Percentiles rank a stretch among this genome's conserved stretches.
Conservation (phyloP, 2,113 vertebrate species). For the Siniperca knerii region DNA sequence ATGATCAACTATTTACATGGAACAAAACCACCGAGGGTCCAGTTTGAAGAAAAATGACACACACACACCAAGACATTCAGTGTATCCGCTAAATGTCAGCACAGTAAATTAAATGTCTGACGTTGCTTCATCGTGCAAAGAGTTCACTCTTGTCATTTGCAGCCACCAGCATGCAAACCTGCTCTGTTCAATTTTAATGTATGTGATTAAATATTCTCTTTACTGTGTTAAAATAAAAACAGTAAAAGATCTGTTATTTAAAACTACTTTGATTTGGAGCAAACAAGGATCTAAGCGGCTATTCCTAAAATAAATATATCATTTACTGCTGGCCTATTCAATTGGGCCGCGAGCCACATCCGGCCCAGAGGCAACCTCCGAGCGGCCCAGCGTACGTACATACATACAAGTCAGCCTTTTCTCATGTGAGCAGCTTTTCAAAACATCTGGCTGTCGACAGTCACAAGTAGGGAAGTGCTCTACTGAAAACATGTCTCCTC, state of each 20-base stretch:
- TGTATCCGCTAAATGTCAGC: slow-evolving; percentile 4
- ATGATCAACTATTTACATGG: background rate
- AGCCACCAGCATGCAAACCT: background rate
- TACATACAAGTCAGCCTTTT: too few relatives aligned
- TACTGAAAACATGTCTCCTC: too few relatives aligned
- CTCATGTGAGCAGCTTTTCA: too few relatives aligned
- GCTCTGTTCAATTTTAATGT: background rate
- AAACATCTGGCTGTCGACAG: too few relatives aligned
- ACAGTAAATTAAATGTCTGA: background rate
- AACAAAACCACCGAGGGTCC: background rate
- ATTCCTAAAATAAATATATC: too few relatives aligned
- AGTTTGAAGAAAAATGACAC: background rate
- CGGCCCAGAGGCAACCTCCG: too few relatives aligned
- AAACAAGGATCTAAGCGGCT: too few relatives aligned
- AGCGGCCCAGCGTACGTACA: too few relatives aligned
- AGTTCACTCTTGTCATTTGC: background rate
- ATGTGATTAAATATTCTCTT: background rate
- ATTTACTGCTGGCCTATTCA: too few relatives aligned
- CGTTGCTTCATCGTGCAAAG: background rate
- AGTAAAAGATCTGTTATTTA: background rate
- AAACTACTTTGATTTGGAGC: too few relatives aligned
- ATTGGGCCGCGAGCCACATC: too few relatives aligned
- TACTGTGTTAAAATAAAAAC: background rate
- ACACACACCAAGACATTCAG: background rate
- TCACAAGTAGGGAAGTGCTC: too few relatives aligned